A percentile compares a stretch with the other conserved stretches of the same genome.
phyloP scores from a whole-genome alignment of 2,888 invertebrate species.

The Cephus rjabovi region DNA sequence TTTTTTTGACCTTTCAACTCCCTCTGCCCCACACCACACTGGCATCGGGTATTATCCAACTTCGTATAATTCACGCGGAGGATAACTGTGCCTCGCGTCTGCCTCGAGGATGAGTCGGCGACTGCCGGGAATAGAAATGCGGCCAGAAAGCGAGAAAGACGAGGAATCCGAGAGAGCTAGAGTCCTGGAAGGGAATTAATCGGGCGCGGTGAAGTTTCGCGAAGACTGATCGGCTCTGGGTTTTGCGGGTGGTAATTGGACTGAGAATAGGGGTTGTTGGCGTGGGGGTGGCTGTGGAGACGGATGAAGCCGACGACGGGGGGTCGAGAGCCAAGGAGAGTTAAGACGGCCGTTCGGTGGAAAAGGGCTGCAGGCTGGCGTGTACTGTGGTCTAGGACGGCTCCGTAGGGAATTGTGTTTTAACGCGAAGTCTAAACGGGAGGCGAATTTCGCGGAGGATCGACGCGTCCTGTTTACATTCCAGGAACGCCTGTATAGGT shows the following conservation, averaged over 20 bases:
- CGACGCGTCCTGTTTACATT: conserved; percentile 17
- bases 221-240: too few species aligned
- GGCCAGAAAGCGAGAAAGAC: neutral
- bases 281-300: too few species aligned
- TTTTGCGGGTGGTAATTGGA: too few species aligned
- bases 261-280: too few species aligned
- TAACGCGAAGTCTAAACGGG: neutral
- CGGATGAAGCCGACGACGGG: too few species aligned
- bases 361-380: too few species aligned
- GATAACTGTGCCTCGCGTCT: neutral
- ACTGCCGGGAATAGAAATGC: neutral
- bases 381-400: too few species aligned
- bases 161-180: too few species aligned
- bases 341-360: too few species aligned
- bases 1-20: neutral
- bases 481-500: neutral
- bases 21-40: neutral
- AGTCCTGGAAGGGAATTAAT: too few species aligned
- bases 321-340: too few species aligned
- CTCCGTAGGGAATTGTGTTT: neutral
- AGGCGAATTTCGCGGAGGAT: conserved; percentile 34
- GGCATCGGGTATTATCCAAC: neutral
- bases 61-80: neutral
- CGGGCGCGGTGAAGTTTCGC: too few species aligned
- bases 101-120: neutral